These are phyloP conservation scores for Trachemys scripta DNA, from an alignment of 2,113 vertebrate genomes.

Conservation along the genomic window DNA sequence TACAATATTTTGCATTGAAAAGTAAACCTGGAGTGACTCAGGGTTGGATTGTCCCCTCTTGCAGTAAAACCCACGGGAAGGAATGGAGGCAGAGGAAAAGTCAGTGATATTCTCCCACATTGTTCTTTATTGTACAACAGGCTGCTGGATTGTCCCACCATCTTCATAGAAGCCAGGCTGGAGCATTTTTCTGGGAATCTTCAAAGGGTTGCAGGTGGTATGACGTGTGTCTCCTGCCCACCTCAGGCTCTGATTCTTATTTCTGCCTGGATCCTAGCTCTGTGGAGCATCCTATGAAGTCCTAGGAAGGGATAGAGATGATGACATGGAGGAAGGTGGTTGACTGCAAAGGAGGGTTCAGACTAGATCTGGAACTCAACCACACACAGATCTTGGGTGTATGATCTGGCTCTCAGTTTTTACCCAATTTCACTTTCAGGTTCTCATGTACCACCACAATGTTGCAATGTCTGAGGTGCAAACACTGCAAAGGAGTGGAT, in stretches of 20 bases:
- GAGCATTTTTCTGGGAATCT: background rate
- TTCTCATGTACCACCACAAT: rapidly evolving
- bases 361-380: background rate
- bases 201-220: background rate
- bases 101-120: too few relatives aligned
- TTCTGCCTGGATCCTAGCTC: background rate
- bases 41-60: background rate
- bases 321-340: background rate
- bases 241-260: background rate
- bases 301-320: background rate
- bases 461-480: background rate
- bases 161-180: background rate
- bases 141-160: background rate
- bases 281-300: background rate
- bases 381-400: background rate
- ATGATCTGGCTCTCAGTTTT: background rate
- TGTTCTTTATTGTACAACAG: background rate
- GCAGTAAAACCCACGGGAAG: background rate
- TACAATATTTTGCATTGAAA: rapidly evolving
- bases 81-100: background rate
- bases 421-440: background rate
- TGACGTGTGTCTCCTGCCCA: background rate
- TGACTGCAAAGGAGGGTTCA: background rate
- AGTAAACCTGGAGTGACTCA: background rate
- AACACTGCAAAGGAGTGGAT: background rate